phyloP scores from a whole-genome alignment of 1,140 invertebrate genomes.

The Calosoma granatense region DNA sequence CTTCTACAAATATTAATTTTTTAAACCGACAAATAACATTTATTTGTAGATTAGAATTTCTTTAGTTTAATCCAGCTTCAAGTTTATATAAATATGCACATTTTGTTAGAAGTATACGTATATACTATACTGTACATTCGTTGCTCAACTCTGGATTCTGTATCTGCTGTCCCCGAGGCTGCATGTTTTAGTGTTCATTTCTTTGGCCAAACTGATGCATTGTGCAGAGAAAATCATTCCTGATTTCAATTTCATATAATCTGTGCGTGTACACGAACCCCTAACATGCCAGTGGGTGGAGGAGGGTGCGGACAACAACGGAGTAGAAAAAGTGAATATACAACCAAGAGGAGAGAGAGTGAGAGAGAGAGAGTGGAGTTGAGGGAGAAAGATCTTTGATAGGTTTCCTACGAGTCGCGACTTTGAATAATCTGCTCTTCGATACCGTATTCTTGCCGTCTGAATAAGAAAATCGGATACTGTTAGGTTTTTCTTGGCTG shows the following conservation, averaged over 20 bases:
- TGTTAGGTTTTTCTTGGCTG: too few species aligned
- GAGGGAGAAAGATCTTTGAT: not conserved
- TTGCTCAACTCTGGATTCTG: not conserved
- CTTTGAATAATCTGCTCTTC: too few species aligned
- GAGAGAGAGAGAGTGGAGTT: not conserved
- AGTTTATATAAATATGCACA: too few species aligned
- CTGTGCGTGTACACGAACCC: not conserved
- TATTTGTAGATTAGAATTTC: too few species aligned
- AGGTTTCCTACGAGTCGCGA: not conserved
- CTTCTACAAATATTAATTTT: too few species aligned
- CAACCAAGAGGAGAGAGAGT: not conserved
- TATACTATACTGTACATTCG: not conserved
- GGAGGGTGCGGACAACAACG: not conserved
- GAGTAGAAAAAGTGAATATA: too few species aligned
- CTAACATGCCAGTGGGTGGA: not conserved
- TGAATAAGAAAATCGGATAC: too few species aligned
- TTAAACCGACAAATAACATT: too few species aligned
- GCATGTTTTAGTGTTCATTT: conserved; percentile 5
- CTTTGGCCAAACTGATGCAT: conserved; percentile 2
- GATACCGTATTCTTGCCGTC: too few species aligned
- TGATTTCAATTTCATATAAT: conserved; percentile 7
- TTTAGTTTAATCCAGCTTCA: too few species aligned
- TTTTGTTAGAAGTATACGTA: not conserved
- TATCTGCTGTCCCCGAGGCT: too few species aligned
- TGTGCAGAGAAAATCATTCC: not conserved